Evolutionary conservation across 2,888 invertebrate genomes (phyloP).

Genomic region (Hypsopygia costalis): DNA sequence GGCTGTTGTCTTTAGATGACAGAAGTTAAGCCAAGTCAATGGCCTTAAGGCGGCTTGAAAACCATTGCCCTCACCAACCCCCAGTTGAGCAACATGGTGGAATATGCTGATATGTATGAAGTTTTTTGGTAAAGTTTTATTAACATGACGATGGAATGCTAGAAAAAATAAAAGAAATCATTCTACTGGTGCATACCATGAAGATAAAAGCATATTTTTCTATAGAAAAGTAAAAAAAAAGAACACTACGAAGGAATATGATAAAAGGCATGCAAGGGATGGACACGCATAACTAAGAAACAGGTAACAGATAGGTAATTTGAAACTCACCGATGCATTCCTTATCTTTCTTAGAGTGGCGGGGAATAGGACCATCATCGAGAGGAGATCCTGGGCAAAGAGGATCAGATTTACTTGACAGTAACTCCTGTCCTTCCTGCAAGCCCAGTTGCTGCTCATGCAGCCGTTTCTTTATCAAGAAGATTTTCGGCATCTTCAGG

Average conservation of each 20-base stretch:
- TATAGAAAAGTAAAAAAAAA: not conserved
- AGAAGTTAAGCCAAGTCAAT: no score
- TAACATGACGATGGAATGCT: no score
- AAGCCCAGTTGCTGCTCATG: constrained; percentile 94
- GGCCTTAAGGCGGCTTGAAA: no score
- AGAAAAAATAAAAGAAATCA: no score
- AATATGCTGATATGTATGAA: no score
- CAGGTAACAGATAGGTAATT: constrained; percentile 8
- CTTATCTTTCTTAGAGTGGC: constrained; percentile 79
- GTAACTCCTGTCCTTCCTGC: constrained; percentile 90
- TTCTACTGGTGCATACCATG: no score
- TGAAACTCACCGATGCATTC: constrained; percentile 61
- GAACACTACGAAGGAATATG: constrained; percentile 12
- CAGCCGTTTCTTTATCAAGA: constrained; percentile 93
- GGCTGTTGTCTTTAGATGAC: no score
- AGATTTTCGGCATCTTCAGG: constrained; percentile 93
- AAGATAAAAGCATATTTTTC: no score
- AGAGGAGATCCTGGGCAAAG: constrained; percentile 80
- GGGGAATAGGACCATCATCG: constrained; percentile 81
- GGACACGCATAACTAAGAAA: not conserved
- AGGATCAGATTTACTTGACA: constrained; percentile 82
- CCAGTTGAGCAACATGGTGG: no score
- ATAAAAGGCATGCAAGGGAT: no score
- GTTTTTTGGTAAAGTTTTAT: no score
- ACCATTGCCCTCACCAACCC: no score